A percentile compares a stretch with the other conserved stretches of the same genome.
Evolutionary conservation across 1,140 invertebrate species (phyloP).

Genomic region (Drosophila sproati): DNA sequence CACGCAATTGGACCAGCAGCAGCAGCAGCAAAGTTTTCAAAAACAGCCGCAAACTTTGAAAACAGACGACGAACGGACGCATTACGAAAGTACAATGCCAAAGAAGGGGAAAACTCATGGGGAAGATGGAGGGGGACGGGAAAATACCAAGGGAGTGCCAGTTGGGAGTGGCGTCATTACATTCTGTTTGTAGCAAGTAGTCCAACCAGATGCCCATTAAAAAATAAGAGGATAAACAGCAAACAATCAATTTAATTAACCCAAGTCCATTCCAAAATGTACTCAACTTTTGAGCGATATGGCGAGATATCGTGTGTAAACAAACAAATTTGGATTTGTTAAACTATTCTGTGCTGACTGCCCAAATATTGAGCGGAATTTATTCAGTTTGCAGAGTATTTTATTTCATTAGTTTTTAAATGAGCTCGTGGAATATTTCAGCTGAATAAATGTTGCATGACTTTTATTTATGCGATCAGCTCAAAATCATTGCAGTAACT

Average conservation of each 20-base stretch:
- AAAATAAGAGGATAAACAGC: background rate
- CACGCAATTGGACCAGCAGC: conserved; percentile 47
- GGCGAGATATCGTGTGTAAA: background rate
- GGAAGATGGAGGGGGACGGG: background rate
- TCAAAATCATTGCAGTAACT: no score
- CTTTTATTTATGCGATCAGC: no score
- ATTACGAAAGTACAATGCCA: conserved; percentile 15
- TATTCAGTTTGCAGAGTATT: no score
- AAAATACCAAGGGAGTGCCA: conserved; percentile 15
- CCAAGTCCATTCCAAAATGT: background rate
- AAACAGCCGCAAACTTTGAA: conserved; percentile 21
- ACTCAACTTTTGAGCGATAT: background rate
- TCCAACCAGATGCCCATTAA: conserved; percentile 16
- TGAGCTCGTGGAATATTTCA: no score
- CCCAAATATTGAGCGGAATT: no score
- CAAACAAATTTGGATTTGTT: no score
- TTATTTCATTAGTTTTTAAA: no score
- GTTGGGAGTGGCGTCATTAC: conserved; percentile 15
- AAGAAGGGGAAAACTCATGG: background rate
- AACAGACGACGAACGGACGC: conserved; percentile 22
- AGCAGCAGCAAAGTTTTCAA: conserved; percentile 16
- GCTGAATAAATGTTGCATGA: no score
- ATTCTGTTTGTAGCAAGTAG: background rate
- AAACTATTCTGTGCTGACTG: no score
- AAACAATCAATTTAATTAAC: conserved; percentile 19